Evolutionary conservation across 1,140 invertebrate genomes (phyloP).

Genomic region (Aphelenchoides besseyi): DNA sequence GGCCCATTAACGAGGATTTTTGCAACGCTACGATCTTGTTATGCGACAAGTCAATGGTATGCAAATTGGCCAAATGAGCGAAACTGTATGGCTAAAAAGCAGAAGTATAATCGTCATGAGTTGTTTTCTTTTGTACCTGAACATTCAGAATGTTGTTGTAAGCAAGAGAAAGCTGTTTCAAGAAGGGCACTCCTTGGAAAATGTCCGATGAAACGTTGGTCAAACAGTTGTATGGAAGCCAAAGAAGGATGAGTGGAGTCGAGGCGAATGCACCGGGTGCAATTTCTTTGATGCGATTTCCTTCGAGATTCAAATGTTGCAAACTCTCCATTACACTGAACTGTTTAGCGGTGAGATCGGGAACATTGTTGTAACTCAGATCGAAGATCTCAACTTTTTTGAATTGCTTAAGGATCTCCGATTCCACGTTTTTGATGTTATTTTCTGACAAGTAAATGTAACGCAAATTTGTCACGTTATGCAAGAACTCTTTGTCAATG

Average conservation of each 20-base stretch:
- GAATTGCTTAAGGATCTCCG: slow-evolving; percentile 54
- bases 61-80: slow-evolving; percentile 59
- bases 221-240: slow-evolving; percentile 61
- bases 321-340: slow-evolving; percentile 57
- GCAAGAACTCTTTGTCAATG: slow-evolving; percentile 55
- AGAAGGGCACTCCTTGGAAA: slow-evolving; percentile 60
- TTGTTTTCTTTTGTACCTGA: slow-evolving; percentile 30
- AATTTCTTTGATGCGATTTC: slow-evolving; percentile 56
- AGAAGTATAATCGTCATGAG: slow-evolving; percentile 7
- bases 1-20: slow-evolving; percentile 47
- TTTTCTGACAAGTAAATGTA: slow-evolving; percentile 60
- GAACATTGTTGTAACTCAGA: slow-evolving; percentile 57
- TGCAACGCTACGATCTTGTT: slow-evolving; percentile 58
- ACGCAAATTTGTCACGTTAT: slow-evolving; percentile 46
- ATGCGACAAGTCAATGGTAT: slow-evolving; percentile 57
- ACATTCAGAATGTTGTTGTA: slow-evolving; percentile 59
- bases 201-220: slow-evolving; percentile 47
- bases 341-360: slow-evolving; percentile 47
- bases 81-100: slow-evolving; percentile 55
- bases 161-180: slow-evolving; percentile 59
- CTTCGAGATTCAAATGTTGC: slow-evolving; percentile 60
- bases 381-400: slow-evolving; percentile 53
- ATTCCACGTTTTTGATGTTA: slow-evolving; percentile 42
- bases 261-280: slow-evolving; percentile 57
- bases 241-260: slow-evolving; percentile 57